Evolutionary conservation across 2,797 vertebrate species (phyloP), one percentile per base, ranked within the genome.

Genomic region (Vipera latastei): DNA sequence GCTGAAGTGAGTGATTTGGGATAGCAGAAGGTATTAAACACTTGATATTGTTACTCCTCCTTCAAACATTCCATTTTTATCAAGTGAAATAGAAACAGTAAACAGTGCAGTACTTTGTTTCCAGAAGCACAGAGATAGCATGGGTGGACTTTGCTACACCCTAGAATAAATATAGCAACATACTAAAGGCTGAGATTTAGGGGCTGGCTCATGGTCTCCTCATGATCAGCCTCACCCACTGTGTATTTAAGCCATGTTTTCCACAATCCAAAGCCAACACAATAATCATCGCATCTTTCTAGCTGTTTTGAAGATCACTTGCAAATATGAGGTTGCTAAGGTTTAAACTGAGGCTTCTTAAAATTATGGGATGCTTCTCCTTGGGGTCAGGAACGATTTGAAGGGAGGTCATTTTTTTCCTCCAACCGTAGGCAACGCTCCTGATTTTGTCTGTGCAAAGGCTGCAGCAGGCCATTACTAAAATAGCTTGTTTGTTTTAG

Each of bases 401-500:
- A 11, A 32, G 16, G 20, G 20, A 8, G 38, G 73, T 44, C 38
- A 78, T 11, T 0, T 18, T 16, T 32, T 38, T 18, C 22, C 22
- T 4, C 2, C 38, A 78, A 22, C 73, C 20, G 4, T 9, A 83
- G 73, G 44, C 9, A 83, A 25, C 5, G 73, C 22, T 83, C 38
- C 38, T 83, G 38, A 25, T 48, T 83, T 83, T 83, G 38, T 83
- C 44, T 48, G 78, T 9, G 9, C 78, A 83, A 48, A 83, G 9
- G 44, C 44, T 83, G 38, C 44, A 48, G 22, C 44, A 12, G 44
- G 78, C 78, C 78, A 12, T 48, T 38, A 69, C 69, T 73, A 73
- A 73, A 73, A 73, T 48, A 83, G 22, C 2, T n/a, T 89, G 92
- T 85, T 51, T 92, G 92, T 92, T 60, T 85, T 96, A 99, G 99